Conservation (phyloP, 2,113 vertebrate genomes). For the Gavialis gangeticus region DNA sequence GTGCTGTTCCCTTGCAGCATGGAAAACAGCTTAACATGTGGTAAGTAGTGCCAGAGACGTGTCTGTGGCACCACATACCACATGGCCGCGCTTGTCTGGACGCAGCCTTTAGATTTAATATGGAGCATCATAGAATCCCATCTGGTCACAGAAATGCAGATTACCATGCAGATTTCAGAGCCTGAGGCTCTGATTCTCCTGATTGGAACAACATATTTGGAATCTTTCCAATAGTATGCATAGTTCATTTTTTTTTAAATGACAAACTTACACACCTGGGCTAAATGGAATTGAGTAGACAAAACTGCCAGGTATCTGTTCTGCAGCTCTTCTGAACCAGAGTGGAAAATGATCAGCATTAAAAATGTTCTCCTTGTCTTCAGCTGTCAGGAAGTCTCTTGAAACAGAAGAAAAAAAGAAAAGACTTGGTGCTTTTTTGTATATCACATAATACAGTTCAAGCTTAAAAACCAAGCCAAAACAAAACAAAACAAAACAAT, state of each 20-base stretch:
- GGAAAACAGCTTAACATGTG: no score
- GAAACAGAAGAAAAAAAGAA: constrained; percentile 78
- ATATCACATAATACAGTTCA: not conserved
- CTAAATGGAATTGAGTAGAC: constrained; percentile 96
- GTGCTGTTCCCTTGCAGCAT: no score
- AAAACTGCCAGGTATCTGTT: constrained; percentile 96
- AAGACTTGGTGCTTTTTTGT: constrained; percentile 9
- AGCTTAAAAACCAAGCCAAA: not conserved
- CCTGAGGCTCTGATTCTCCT: not conserved
- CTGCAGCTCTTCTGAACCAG: constrained; percentile 97
- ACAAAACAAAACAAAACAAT: not conserved
- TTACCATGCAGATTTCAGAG: not conserved
- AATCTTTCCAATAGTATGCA: not conserved
- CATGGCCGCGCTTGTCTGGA: no score
- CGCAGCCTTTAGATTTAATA: not conserved
- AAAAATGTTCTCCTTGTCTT: constrained; percentile 97
- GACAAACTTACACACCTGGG: constrained; percentile 82
- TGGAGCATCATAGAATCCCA: not conserved
- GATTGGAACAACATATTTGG: not conserved
- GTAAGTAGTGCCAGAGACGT: no score
- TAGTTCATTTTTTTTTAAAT: not conserved
- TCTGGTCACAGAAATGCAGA: not conserved
- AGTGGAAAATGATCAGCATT: constrained; percentile 98
- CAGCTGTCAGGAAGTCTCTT: constrained; percentile 97
- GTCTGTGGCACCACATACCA: not conserved